Evolutionary conservation across 2,797 vertebrate genomes (phyloP).

Genomic region (Oryzias dopingdopingensis): DNA sequence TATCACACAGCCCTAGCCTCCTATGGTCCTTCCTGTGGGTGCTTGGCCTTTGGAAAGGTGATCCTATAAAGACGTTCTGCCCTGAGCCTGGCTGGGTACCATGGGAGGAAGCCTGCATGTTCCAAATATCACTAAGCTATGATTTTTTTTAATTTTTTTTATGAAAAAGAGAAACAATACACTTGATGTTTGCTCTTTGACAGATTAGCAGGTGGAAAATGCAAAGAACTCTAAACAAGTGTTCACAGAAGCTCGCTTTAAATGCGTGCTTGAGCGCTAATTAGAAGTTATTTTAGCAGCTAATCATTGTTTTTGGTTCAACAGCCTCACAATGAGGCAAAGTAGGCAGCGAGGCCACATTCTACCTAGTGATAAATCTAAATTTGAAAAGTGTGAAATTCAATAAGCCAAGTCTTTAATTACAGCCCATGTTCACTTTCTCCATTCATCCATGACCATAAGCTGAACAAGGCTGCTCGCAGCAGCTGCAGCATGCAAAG

Average conservation of each 20-base stretch:
- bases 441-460: slow-evolving; percentile 59
- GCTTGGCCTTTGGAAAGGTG: too few relatives aligned
- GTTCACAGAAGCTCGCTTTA: slow-evolving; percentile 14
- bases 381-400: slow-evolving; percentile 73
- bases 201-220: slow-evolving; percentile 14
- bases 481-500: slow-evolving; percentile 27
- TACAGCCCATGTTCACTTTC: slow-evolving; percentile 59
- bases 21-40: too few relatives aligned
- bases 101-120: too few relatives aligned
- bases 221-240: background rate
- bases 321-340: slow-evolving; percentile 47
- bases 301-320: slow-evolving; percentile 67
- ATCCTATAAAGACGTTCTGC: too few relatives aligned
- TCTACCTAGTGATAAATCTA: slow-evolving; percentile 71
- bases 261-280: slow-evolving; percentile 55
- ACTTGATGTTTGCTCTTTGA: slow-evolving; percentile 19
- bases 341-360: slow-evolving; percentile 52
- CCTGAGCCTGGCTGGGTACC: too few relatives aligned
- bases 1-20: too few relatives aligned
- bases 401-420: slow-evolving; percentile 71
- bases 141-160: slow-evolving; percentile 8
- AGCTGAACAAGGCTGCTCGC: slow-evolving; percentile 48
- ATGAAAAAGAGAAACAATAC: slow-evolving; percentile 26
- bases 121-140: slow-evolving; percentile 51
- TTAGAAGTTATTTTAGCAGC: slow-evolving; percentile 54